These are phyloP conservation scores for Sinocyclocheilus rhinocerous DNA, from an alignment of 2,113 vertebrate species.

Conservation along the genomic window DNA sequence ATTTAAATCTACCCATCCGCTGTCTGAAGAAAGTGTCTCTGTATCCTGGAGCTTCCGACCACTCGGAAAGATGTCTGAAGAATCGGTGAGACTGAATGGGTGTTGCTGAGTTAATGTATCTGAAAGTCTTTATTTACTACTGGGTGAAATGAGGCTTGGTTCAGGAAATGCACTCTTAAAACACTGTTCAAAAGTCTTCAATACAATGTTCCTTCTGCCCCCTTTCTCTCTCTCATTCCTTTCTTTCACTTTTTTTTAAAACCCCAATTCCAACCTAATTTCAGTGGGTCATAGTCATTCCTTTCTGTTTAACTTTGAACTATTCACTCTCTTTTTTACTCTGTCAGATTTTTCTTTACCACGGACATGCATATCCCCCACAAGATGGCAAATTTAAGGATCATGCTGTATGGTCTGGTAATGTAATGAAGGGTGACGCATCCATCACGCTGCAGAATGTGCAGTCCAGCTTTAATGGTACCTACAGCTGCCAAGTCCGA, in stretches of 20 bases:
- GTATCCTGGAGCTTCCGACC: slow-evolving; percentile 87
- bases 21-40: slow-evolving; percentile 63
- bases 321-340: not conserved
- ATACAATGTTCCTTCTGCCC: not conserved
- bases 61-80: slow-evolving; percentile 64
- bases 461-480: slow-evolving; percentile 86
- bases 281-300: not conserved
- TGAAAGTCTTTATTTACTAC: not conserved
- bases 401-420: slow-evolving; percentile 85
- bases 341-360: slow-evolving; percentile 83
- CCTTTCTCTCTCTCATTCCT: not conserved
- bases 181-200: not conserved
- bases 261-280: not conserved
- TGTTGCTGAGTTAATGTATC: not conserved
- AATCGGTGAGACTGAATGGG: slow-evolving; percentile 74
- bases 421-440: slow-evolving; percentile 72
- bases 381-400: slow-evolving; percentile 75
- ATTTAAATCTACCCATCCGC: slow-evolving; percentile 77
- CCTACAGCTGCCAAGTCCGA: slow-evolving; percentile 86
- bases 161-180: not conserved
- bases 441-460: slow-evolving; percentile 83
- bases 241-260: not conserved
- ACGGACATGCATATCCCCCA: slow-evolving; percentile 69
- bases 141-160: not conserved
- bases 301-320: not conserved